Evolutionary conservation across 2,888 invertebrate species (phyloP).

Genomic region (Cephonodes hylas): DNA sequence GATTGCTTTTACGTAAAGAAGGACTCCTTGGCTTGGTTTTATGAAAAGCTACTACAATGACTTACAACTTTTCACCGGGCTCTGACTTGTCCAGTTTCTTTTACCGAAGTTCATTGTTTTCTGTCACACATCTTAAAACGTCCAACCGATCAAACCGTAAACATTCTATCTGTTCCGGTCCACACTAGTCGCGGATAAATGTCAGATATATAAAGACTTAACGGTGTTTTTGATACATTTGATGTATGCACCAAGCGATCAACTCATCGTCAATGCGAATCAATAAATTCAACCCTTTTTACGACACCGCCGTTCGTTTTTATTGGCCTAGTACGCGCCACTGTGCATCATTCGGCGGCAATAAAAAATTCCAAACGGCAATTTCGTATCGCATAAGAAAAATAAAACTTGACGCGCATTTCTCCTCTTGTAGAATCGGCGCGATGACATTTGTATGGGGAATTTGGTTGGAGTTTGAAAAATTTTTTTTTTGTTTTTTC

Average conservation of each 20-base stretch:
- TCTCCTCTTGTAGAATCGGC: slow-evolving; percentile 33
- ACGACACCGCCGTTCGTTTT: slow-evolving; percentile 74
- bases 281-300: slow-evolving; percentile 79
- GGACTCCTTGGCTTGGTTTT: too few species aligned
- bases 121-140: too few species aligned
- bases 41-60: too few species aligned
- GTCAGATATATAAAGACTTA: too few species aligned
- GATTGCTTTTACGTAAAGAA: too few species aligned
- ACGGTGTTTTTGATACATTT: background rate
- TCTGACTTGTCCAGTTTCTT: too few species aligned
- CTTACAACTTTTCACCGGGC: too few species aligned
- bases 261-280: slow-evolving; percentile 60
- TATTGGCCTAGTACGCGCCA: slow-evolving; percentile 68
- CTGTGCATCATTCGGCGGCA: slow-evolving; percentile 67
- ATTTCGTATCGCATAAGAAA: slow-evolving; percentile 58
- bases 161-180: too few species aligned
- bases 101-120: too few species aligned
- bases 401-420: slow-evolving; percentile 49
- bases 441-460: slow-evolving; percentile 15
- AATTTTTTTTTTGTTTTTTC: background rate
- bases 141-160: too few species aligned
- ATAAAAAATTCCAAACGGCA: slow-evolving; percentile 67
- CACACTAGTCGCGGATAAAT: too few species aligned
- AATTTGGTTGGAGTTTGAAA: background rate
- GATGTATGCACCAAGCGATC: background rate